Base-by-base conservation (phyloP, 2,797 vertebrate species). In the Sebastes taczanowskii region DNA sequence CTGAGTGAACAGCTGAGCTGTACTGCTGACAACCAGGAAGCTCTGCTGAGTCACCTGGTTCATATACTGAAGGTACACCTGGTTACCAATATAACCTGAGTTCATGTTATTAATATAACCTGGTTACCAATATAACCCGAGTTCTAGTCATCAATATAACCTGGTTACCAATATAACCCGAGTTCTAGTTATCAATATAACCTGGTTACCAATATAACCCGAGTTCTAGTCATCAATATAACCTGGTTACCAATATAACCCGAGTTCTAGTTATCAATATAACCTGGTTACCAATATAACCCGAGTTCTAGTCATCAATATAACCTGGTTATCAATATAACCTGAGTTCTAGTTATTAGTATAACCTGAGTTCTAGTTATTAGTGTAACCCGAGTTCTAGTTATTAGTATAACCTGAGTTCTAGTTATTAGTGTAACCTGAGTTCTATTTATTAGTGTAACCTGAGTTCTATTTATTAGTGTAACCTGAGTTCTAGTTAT, bases 31-130 rank as follows among this genome's bases (percentile, higher is more conserved):
- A 84, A 75, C 18, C 55, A 77, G 2, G 83, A 93, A 4, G 68
- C 11, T 0, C 88, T 95, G 32, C 68, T 80, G 20, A 59, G 11
- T 30, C 95, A 96, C 83, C 78, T 95, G 81, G 25, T 74, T 5
- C 92, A 96, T 56, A 95, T 96, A 25, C 90, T 96, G 18, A 95
- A 94, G 94, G 96, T 96, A 86, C 61, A 38, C 18, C 42, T 25
- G 38, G 8, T 52, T 52, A n/a, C n/a, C 18, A 49, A 49, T 52
- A 22, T 53, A 49, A 55, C 52, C 16, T 30, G 4, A 11, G 6
- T 13, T 61, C 9, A 22, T 22, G 52, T 11, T 5, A 22, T 11
- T 2, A 53, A 0, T 53, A 1, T 11, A 55, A 22, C 49, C 18
- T 4, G 9, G 53, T 23, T 55, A 55, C 13, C 3, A 23, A 2